Evolutionary conservation across 2,797 vertebrate genomes (phyloP).

Genomic region (Danio aesculapii): DNA sequence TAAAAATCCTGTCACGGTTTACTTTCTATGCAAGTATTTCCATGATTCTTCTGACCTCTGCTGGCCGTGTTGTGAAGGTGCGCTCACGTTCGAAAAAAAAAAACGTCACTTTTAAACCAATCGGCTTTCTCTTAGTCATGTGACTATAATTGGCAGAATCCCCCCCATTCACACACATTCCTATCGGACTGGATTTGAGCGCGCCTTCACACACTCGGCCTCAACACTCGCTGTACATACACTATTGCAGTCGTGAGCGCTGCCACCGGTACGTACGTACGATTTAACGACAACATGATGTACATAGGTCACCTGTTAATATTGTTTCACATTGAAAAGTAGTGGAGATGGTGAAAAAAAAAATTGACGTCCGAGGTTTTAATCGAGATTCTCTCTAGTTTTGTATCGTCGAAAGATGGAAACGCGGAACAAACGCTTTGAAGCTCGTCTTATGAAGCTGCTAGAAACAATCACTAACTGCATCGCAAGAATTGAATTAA

Average conservation of each 20-base stretch:
- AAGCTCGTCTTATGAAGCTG: constrained; percentile 85
- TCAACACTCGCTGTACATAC: constrained; percentile 87
- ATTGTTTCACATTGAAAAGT: constrained; percentile 99
- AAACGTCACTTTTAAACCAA: constrained; percentile 47
- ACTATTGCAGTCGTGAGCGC: constrained; percentile 84
- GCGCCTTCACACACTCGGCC: background rate
- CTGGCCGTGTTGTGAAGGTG: constrained; percentile 32
- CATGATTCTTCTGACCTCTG: constrained; percentile 67
- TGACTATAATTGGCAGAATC: too few species aligned
- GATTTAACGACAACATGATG: constrained; percentile 87
- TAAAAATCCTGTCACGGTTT: constrained; percentile 50
- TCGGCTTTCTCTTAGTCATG: background rate
- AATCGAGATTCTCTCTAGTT: constrained; percentile 93
- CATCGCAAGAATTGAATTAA: constrained; percentile 73
- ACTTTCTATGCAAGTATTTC: constrained; percentile 84
- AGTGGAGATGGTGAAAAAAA: constrained; percentile 81
- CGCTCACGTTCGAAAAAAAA: too few species aligned
- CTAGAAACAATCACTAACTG: constrained; percentile 90
- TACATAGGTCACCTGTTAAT: constrained; percentile 95
- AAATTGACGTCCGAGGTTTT: constrained; percentile 82
- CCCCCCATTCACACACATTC: too few species aligned
- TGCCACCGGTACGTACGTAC: constrained; percentile 87
- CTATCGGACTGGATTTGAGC: too few species aligned
- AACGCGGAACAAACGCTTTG: constrained; percentile 78
- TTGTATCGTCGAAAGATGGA: constrained; percentile 85